Evolutionary conservation across 1,140 invertebrate species (phyloP).

Genomic region (Penaeus japonicus): DNA sequence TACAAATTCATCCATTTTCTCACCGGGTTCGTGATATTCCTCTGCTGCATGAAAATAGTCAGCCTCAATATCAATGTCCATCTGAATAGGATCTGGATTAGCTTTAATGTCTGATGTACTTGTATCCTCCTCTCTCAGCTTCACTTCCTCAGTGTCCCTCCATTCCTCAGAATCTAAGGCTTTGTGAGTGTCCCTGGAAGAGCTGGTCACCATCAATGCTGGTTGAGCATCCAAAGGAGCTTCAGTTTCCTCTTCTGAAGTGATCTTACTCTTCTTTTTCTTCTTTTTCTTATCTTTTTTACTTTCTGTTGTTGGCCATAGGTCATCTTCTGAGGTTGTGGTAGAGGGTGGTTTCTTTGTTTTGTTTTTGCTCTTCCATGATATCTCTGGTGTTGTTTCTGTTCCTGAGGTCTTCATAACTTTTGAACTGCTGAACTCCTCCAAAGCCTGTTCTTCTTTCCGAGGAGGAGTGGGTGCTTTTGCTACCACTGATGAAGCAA

Average conservation of each 20-base stretch:
- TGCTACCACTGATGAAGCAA: too few species aligned
- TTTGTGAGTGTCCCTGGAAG: too few species aligned
- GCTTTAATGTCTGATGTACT: not conserved
- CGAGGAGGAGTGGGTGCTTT: too few species aligned
- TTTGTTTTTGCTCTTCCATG: conserved; percentile 1
- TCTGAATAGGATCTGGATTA: not conserved
- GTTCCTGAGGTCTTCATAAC: not conserved
- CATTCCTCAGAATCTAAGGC: too few species aligned
- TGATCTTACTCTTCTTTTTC: conserved; percentile 19
- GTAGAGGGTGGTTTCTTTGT: conserved; percentile 29
- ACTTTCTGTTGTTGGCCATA: conserved; percentile 39
- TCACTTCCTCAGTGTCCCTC: not conserved
- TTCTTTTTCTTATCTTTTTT: conserved; percentile 46
- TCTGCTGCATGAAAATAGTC: conserved; percentile 49
- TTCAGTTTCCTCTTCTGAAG: not conserved
- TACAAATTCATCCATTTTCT: conserved; percentile 1
- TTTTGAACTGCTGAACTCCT: too few species aligned
- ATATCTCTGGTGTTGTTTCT: not conserved
- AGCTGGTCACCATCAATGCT: too few species aligned
- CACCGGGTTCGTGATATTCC: conserved; percentile 39
- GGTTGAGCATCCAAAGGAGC: too few species aligned
- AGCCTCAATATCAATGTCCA: conserved; percentile 44
- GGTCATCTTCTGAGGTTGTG: conserved; percentile 45
- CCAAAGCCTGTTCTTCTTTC: too few species aligned
- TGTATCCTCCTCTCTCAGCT: not conserved